A percentile compares a stretch with the other conserved stretches of the same genome.
These are phyloP conservation scores for Pammene aurita DNA, from an alignment of 2,888 invertebrate genomes.

Conservation along the genomic window DNA sequence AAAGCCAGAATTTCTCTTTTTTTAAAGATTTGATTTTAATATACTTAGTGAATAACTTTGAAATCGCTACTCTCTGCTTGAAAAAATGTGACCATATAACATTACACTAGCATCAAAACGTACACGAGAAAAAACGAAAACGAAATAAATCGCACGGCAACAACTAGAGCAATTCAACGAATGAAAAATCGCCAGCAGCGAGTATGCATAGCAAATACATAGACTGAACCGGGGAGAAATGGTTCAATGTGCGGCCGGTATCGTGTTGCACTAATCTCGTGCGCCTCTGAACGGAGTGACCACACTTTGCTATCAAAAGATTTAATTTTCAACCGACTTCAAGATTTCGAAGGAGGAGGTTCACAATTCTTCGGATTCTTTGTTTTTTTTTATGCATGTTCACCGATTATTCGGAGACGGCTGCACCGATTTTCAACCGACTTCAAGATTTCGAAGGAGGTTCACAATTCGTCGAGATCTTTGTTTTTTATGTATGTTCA, in stretches of 20 bases:
- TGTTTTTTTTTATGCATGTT: no score
- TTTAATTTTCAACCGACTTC: no score
- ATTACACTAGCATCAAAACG: not conserved
- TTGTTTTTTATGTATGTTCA: no score
- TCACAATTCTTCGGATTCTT: no score
- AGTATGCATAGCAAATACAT: conserved; percentile 34
- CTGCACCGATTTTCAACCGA: no score
- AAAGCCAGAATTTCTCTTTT: no score
- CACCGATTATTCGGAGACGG: no score
- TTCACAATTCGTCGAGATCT: no score
- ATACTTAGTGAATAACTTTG: no score
- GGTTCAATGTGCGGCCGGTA: conserved; percentile 39
- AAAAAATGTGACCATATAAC: not conserved
- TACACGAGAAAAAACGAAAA: not conserved
- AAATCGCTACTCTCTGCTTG: not conserved
- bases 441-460: no score
- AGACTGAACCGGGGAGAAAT: conserved; percentile 31
- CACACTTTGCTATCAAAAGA: conserved; percentile 6
- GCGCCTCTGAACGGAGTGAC: conserved; percentile 14
- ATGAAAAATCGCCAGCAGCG: conserved; percentile 15
- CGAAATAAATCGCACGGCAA: not conserved
- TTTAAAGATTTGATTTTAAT: no score
- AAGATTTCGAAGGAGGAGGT: no score
- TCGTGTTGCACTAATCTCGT: conserved; percentile 45
- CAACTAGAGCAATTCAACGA: not conserved